Base-by-base conservation (phyloP, 2,797 vertebrate genomes). In the Girardinus metallicus region DNA sequence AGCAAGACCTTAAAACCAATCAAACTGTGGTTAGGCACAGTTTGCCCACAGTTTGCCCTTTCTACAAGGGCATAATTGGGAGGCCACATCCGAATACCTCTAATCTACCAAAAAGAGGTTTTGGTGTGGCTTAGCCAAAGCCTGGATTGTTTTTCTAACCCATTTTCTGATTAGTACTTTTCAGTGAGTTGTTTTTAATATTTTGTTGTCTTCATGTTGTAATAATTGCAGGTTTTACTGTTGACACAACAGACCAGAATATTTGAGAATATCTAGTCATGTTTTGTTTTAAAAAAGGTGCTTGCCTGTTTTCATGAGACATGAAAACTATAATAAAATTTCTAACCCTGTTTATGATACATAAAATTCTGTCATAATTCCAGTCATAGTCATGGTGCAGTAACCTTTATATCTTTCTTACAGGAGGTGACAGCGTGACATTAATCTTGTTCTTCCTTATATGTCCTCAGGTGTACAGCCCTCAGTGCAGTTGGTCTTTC, bases 401-500 rank as follows among this genome's bases (percentile, higher is more conserved):
- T 71, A 16, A 71, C 12, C 12, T 44, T 71, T 71, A 1, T 44
- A 29, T 26, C 12, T 44, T 44, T 71, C 39, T 23, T 44, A 16
- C 41, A 46, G 26, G 39, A 51, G 47, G n/a, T 71, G 46, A 83
- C 26, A 55, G 6, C 1, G 1, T 39, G 1, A 44, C 36, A 64
- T 68, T 26, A 73, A 36, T 0, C 8, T 23, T 73, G n/a, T 51
- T 49, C 39, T 57, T 12, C 34, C 49, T 71, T 13, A 29, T 9
- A 49, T 23, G 39, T 18, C 41, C 79, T 71, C 81, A 99, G 98
- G 94, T 99, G 98, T 88, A 99, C 98, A 0, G 98, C 98, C 0
- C 97, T 99, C 82, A 98, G 97, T 80, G 98, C 98, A 29, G 97
- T 99, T 85, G 97, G 96, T 49, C 97, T 99, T 51, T 99, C 98